Conservation (phyloP, 2,113 vertebrate species). For the Alethe diademata region DNA sequence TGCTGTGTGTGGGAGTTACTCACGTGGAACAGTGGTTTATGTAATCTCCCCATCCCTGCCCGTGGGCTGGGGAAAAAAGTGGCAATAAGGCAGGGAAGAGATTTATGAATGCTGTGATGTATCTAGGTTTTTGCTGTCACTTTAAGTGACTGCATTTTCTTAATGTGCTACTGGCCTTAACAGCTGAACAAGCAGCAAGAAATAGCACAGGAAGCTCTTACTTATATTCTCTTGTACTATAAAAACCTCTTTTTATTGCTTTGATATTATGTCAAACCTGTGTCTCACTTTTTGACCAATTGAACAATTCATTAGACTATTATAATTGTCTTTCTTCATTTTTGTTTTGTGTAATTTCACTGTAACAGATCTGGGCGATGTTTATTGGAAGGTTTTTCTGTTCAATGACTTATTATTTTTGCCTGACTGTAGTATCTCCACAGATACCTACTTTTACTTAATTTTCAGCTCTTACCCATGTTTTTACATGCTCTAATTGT, state of each 20-base stretch:
- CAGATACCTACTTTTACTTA: neutral
- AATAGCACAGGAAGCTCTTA: neutral
- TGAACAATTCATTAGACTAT: neutral
- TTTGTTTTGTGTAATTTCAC: neutral
- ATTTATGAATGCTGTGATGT: neutral
- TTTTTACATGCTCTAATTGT: neutral
- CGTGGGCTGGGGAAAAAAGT: neutral
- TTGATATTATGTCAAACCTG: neutral
- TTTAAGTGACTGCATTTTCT: neutral
- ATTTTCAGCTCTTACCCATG: neutral
- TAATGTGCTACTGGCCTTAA: neutral
- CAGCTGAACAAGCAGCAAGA: neutral
- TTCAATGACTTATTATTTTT: neutral
- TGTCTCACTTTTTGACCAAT: neutral
- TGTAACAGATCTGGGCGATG: neutral
- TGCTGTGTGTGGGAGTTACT: neutral
- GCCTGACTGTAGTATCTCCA: neutral
- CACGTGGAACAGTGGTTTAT: neutral
- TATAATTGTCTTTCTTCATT: neutral
- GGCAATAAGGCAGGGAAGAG: neutral
- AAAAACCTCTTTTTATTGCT: neutral
- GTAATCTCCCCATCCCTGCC: neutral
- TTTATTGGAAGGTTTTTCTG: neutral
- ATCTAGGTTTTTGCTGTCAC: neutral
- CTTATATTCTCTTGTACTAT: neutral